Conservation (phyloP, 2,888 invertebrate genomes). For the Tetropium fuscum region DNA sequence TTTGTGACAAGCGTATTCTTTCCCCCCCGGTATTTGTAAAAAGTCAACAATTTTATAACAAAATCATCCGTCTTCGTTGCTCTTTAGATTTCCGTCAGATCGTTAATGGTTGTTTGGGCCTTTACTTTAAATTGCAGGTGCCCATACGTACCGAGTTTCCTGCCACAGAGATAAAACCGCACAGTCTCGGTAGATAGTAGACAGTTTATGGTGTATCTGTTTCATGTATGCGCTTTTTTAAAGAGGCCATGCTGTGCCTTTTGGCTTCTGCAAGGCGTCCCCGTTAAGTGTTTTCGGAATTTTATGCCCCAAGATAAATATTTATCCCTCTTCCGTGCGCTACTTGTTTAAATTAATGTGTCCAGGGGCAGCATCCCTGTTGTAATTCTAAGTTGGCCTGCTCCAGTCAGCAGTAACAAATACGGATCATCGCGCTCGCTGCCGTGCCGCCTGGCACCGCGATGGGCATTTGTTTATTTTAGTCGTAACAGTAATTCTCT, state of each 20-base stretch:
- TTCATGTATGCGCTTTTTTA: slow-evolving; percentile 29
- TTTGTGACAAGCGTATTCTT: slow-evolving; percentile 1
- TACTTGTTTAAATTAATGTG: slow-evolving; percentile 1
- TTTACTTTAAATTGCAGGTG: no score
- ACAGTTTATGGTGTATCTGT: slow-evolving; percentile 27
- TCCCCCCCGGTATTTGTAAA: background rate
- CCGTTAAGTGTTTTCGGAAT: slow-evolving; percentile 28
- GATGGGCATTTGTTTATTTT: no score
- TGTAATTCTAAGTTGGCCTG: background rate
- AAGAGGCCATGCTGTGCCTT: slow-evolving; percentile 13
- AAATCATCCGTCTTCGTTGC: background rate
- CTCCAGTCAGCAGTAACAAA: background rate
- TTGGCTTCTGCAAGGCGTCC: slow-evolving; percentile 25
- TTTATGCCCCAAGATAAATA: slow-evolving; percentile 26
- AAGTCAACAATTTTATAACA: background rate
- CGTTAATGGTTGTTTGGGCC: no score
- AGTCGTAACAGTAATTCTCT: no score
- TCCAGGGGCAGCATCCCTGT: background rate
- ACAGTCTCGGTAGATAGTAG: slow-evolving; percentile 24
- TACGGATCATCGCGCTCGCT: no score
- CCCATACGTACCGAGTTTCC: no score
- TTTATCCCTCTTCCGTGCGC: slow-evolving; percentile 16
- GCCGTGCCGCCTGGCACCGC: no score
- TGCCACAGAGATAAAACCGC: slow-evolving; percentile 18
- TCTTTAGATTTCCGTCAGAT: no score